Evolutionary conservation across 2,797 vertebrate species (phyloP).

Genomic region (Lepilemur ruficaudatus): DNA sequence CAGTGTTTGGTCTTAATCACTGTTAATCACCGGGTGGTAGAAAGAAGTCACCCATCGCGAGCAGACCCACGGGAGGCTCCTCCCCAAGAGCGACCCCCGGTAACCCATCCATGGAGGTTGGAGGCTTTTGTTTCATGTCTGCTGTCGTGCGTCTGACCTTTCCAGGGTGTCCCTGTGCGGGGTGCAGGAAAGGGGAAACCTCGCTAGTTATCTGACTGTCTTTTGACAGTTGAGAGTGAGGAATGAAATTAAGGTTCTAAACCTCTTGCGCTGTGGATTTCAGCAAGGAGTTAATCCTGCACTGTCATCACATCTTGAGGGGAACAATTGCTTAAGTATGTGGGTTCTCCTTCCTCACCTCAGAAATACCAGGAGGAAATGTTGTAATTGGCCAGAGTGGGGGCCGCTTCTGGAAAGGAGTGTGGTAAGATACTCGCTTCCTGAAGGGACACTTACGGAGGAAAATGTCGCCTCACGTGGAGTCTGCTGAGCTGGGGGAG

Average conservation of each 20-base stretch:
- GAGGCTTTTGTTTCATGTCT: not conserved
- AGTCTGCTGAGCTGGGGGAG: not conserved
- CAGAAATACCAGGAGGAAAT: constrained; percentile 23
- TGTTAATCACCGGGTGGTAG: no score
- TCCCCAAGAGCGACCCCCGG: not conserved
- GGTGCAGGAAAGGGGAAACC: not conserved
- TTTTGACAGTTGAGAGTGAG: not conserved
- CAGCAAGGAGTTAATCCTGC: not conserved
- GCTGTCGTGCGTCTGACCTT: not conserved
- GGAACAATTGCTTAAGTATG: not conserved
- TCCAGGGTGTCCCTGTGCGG: rapidly evolving
- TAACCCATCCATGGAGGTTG: rapidly evolving
- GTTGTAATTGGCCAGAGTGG: not conserved
- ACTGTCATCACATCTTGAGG: not conserved
- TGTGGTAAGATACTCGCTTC: not conserved
- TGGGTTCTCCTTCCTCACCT: not conserved
- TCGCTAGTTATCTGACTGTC: not conserved
- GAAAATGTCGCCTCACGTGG: not conserved
- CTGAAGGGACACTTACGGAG: not conserved
- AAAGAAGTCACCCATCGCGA: rapidly evolving
- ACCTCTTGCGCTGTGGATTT: no score
- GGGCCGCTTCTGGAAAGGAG: not conserved
- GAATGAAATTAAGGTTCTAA: not conserved
- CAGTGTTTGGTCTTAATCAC: no score
- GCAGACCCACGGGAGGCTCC: not conserved